A percentile compares a stretch with the other conserved stretches of the same genome.
Evolutionary conservation across 1,140 invertebrate species (phyloP).

Genomic region (Papilio xuthus): DNA sequence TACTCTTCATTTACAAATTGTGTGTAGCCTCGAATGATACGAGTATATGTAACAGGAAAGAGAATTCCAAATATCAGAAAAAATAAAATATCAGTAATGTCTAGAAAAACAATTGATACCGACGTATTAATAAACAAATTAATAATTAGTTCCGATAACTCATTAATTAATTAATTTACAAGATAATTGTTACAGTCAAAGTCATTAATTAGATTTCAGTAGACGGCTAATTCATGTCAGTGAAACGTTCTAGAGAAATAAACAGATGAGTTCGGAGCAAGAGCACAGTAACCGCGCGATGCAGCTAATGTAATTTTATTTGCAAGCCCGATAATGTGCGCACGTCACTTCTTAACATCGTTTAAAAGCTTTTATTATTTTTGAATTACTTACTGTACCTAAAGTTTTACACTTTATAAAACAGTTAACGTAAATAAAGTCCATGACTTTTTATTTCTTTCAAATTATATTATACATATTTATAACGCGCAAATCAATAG

Average conservation of each 20-base stretch:
- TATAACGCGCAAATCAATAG: too few relatives aligned
- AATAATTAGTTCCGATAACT: background rate
- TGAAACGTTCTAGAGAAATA: conserved; percentile 54
- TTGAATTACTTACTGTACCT: too few relatives aligned
- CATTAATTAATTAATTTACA: background rate
- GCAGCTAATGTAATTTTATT: conserved; percentile 73
- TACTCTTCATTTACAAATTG: background rate
- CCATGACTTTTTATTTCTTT: too few relatives aligned
- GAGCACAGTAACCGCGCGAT: conserved; percentile 48
- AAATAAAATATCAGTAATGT: too few relatives aligned
- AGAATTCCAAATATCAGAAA: background rate
- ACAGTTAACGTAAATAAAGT: too few relatives aligned
- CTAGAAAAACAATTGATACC: too few relatives aligned
- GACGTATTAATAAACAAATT: too few relatives aligned
- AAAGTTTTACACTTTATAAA: too few relatives aligned
- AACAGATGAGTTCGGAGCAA: conserved; percentile 58
- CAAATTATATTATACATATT: too few relatives aligned
- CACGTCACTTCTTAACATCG: conserved; percentile 49
- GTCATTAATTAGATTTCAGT: conserved; percentile 20
- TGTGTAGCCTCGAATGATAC: background rate
- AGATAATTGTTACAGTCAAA: background rate
- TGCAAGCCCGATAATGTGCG: conserved; percentile 58
- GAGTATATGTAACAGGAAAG: too few relatives aligned
- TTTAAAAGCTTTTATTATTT: background rate
- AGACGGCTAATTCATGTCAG: conserved; percentile 45